These are phyloP conservation scores for Chionis minor DNA, from an alignment of 2,113 vertebrate genomes.

Conservation along the genomic window DNA sequence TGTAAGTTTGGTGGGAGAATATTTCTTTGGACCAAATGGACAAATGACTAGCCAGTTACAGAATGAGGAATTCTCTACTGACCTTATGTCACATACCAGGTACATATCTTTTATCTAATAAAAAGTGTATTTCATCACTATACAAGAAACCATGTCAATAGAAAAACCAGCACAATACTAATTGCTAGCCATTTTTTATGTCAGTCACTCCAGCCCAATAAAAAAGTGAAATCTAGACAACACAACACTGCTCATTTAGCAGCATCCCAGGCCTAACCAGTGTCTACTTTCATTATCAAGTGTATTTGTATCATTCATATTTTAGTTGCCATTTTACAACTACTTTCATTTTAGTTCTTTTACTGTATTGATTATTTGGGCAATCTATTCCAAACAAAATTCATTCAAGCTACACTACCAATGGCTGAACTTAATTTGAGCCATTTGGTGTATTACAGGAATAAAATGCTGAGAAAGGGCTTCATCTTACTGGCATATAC, in stretches of 20 bases:
- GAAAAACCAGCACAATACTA: neutral
- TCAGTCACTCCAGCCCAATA: neutral
- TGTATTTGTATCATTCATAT: neutral
- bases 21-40: neutral
- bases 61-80: neutral
- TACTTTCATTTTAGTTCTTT: neutral
- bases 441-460: neutral
- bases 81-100: neutral
- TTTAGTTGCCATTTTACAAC: neutral
- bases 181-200: neutral
- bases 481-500: neutral
- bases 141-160: neutral
- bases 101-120: neutral
- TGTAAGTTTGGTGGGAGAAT: constrained; percentile 25
- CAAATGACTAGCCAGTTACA: neutral
- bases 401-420: neutral
- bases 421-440: neutral
- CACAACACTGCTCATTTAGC: neutral
- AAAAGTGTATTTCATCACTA: neutral
- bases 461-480: neutral
- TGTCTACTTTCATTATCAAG: neutral
- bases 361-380: neutral
- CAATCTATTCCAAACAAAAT: neutral
- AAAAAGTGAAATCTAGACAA: neutral
- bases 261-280: rapidly evolving